Evolutionary conservation across 2,797 vertebrate genomes (phyloP).

Genomic region (Cynodonichthys magdalenae): DNA sequence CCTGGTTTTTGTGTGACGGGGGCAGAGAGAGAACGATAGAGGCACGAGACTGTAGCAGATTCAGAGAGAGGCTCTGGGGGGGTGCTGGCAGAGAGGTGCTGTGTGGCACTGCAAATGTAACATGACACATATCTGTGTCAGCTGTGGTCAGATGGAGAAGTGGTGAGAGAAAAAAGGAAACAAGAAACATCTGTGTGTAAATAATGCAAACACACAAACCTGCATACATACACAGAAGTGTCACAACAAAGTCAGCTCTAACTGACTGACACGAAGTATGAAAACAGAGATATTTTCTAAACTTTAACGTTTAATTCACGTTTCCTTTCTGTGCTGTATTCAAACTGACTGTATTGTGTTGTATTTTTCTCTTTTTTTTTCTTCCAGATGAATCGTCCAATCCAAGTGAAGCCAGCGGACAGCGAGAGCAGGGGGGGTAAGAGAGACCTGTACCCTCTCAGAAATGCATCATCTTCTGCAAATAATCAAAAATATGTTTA

Average conservation of each 20-base stretch:
- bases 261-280: background rate
- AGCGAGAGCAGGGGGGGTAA: conserved; percentile 99
- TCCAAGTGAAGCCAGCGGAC: conserved; percentile 98
- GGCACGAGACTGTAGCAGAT: conserved; percentile 67
- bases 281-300: background rate
- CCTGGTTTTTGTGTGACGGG: conserved; percentile 65
- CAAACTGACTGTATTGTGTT: conserved; percentile 13
- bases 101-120: conserved; percentile 49
- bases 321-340: background rate
- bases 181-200: conserved; percentile 25
- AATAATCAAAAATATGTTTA: conserved; percentile 1
- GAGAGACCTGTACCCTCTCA: conserved; percentile 46
- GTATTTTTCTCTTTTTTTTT: background rate
- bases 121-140: conserved; percentile 60
- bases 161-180: conserved; percentile 15
- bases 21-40: conserved; percentile 55
- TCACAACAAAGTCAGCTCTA: background rate
- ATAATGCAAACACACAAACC: background rate
- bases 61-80: conserved; percentile 46
- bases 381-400: conserved; percentile 96
- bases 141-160: conserved; percentile 29
- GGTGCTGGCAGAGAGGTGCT: conserved; percentile 18
- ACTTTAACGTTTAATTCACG: no score
- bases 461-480: conserved; percentile 51
- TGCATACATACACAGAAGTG: no score